Conservation (phyloP, 2,888 invertebrate genomes). For the Eupithecia abbreviata region DNA sequence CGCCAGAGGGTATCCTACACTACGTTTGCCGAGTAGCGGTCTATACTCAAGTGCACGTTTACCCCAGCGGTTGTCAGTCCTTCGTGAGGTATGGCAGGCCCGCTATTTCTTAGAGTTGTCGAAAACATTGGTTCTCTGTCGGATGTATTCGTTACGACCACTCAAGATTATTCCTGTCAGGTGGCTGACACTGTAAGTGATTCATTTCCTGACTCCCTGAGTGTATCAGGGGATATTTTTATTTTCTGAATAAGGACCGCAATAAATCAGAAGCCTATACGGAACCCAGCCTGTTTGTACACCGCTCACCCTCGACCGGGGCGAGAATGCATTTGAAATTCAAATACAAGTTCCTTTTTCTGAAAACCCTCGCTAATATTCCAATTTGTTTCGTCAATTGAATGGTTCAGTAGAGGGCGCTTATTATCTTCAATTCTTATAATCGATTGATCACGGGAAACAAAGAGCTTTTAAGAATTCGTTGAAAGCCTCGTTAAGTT, state of each 20-base stretch:
- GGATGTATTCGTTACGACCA: neutral
- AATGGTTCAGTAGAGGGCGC: slow-evolving; percentile 32
- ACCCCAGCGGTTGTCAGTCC: too few species aligned
- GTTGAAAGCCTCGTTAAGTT: neutral
- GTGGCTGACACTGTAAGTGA: neutral
- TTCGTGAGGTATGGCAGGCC: too few species aligned
- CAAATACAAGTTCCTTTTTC: slow-evolving; percentile 47
- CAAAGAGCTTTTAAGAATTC: neutral
- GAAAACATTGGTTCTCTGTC: too few species aligned
- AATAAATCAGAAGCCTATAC: slow-evolving; percentile 7
- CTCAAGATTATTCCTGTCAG: neutral
- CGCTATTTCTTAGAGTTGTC: too few species aligned
- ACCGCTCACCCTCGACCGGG: neutral
- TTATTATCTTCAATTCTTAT: neutral
- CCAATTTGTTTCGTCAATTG: slow-evolving; percentile 41
- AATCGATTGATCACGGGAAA: neutral
- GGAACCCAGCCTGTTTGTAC: slow-evolving; percentile 14
- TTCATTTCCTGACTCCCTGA: neutral
- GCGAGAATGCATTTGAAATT: slow-evolving; percentile 51
- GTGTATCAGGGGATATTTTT: neutral
- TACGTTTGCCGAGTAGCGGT: too few species aligned
- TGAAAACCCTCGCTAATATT: slow-evolving; percentile 55
- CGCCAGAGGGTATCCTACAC: too few species aligned
- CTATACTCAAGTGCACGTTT: too few species aligned
- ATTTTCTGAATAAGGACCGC: slow-evolving; percentile 5